Base-by-base conservation (phyloP, 1,140 invertebrate genomes). In the Trachymyrmex cornetzi region DNA sequence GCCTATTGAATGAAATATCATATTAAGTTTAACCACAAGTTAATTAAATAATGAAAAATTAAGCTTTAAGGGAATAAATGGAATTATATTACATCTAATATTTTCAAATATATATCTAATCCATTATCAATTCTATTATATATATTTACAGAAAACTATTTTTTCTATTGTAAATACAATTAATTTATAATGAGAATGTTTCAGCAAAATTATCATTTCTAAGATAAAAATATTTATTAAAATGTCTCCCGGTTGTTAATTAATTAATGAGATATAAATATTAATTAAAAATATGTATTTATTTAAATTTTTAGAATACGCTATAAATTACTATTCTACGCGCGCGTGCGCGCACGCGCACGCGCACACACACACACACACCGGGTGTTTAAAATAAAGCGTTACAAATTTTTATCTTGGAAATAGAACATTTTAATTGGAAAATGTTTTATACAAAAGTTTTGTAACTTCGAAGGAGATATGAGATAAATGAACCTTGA, bases 111-210 rank as follows among this genome's bases (percentile, higher is more conserved):
- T 30, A 7, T 14, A 38, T 38, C 34, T 38, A 69, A 55, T 5
- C 44, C 7, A 38, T 44, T 44, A n/a, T 16, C 5, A 16, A 79
- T 53, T 59, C 19, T 74, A 44, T 44, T 44, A 44, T 44, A 22
- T 6, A 34, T 64, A 44, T 44, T 44, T 44, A 63, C 9, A 66
- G 19, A 81, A 53, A 69, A 14, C 30, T 67, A 67, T 80, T 22
- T 69, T 59, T 44, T 74, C 53, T 72, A 74, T 30, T 82, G 53
- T 82, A 82, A n/a, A 82, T 72, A 82, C 27, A 59, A 11, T 82
- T 82, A 74, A 61, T 59, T 82, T 48, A 74, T 72, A 48, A 30
- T n/a, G n/a, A 22, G 1, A 12, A 67, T 67, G 11, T 27, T 64
- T 79, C 59, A 64, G 30, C 14, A 9, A 22, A 74, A 61, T 61